Conservation (phyloP, 2,113 vertebrate species). For the Fregata magnificens region DNA sequence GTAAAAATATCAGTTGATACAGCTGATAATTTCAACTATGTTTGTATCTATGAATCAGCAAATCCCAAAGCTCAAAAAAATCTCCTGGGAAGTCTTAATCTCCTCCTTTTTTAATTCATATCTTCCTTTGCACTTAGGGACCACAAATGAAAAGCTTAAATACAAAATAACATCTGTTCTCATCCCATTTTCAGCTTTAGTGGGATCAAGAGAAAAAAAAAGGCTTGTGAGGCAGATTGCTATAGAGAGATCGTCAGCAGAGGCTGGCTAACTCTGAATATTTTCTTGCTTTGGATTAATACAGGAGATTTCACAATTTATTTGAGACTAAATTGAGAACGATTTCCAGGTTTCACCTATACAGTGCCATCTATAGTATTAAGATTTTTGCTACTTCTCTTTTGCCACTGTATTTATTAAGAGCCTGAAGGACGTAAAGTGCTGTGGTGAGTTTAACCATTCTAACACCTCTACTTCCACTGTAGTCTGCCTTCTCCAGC, state of each 20-base stretch:
- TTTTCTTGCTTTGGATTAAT: neutral
- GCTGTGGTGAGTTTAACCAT: neutral
- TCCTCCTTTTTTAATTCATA: neutral
- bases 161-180: neutral
- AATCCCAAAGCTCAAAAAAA: neutral
- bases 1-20: neutral
- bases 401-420: neutral
- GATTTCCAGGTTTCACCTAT: neutral
- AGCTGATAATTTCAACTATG: neutral
- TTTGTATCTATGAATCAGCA: neutral
- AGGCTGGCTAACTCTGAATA: neutral
- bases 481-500: neutral
- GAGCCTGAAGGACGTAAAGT: neutral
- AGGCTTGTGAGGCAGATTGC: neutral
- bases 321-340: neutral
- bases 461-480: neutral
- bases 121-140: neutral
- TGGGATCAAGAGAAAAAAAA: neutral
- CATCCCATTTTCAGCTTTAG: neutral
- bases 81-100: neutral
- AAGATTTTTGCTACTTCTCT: neutral
- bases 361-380: neutral
- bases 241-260: neutral
- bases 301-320: neutral
- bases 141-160: slow-evolving; percentile 15